Evolutionary conservation across 2,797 vertebrate genomes (phyloP).

Genomic region (Cossypha heuglini): DNA sequence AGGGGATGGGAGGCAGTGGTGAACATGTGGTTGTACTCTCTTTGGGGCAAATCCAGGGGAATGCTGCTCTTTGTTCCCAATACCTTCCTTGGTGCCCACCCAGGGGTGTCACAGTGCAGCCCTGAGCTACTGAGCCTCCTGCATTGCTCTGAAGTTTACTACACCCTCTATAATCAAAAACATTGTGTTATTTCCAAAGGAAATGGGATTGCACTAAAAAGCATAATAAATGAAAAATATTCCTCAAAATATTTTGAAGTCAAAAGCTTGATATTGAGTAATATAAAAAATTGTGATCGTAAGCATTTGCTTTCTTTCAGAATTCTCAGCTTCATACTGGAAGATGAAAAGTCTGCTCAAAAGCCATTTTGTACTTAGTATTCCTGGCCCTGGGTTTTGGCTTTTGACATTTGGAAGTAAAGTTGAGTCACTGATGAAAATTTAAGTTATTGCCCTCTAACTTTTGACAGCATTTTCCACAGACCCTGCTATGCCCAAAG

Average conservation of each 20-base stretch:
- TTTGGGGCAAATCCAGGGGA: background rate
- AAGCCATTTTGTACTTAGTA: background rate
- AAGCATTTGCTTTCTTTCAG: background rate
- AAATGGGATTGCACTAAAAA: background rate
- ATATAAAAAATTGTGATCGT: background rate
- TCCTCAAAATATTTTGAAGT: background rate
- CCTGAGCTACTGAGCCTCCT: background rate
- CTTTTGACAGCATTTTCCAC: conserved; percentile 48
- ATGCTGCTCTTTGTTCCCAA: background rate
- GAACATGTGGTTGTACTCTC: background rate
- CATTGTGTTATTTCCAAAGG: background rate
- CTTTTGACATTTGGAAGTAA: conserved; percentile 28
- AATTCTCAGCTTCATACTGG: background rate
- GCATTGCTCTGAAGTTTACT: background rate
- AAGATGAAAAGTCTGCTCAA: background rate
- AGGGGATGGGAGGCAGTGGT: background rate
- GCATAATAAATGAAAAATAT: background rate
- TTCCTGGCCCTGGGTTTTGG: background rate
- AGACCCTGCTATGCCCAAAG: background rate
- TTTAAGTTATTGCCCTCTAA: conserved; percentile 57
- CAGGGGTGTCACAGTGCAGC: background rate
- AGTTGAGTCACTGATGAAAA: conserved; percentile 43
- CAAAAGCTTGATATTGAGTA: background rate
- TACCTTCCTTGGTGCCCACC: background rate
- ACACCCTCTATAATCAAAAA: background rate